A percentile compares a stretch with the other conserved stretches of the same genome.
Conservation (phyloP, 2,888 invertebrate species). For the Elgonia sp. region DNA sequence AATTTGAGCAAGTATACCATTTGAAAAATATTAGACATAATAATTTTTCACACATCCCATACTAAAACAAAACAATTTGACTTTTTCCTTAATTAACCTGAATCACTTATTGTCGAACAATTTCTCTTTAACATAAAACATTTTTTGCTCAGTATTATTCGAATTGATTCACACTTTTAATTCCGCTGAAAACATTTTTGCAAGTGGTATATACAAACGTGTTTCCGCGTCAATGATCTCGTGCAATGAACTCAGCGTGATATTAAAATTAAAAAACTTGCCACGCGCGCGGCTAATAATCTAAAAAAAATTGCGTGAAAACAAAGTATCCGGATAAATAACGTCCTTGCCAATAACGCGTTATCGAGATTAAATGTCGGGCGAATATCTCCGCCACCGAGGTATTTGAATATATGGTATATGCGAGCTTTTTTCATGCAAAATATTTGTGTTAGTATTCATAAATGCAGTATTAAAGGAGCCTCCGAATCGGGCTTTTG, state of each 20-base stretch:
- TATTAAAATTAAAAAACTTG: constrained; percentile 58
- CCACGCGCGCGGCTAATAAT: constrained; percentile 40
- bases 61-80: too few species aligned
- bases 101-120: not conserved
- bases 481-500: not conserved
- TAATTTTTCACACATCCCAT: too few species aligned
- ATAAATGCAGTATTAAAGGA: constrained; percentile 41
- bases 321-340: constrained; percentile 45
- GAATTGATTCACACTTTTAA: not conserved
- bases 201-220: not conserved
- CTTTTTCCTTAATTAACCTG: too few species aligned
- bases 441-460: constrained; percentile 46
- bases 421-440: constrained; percentile 29
- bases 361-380: constrained; percentile 38
- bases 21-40: too few species aligned
- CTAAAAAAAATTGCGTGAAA: constrained; percentile 40
- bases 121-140: not conserved
- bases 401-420: constrained; percentile 43
- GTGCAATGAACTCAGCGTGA: constrained; percentile 15
- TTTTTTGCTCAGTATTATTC: not conserved
- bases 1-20: too few species aligned
- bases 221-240: not conserved
- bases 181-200: not conserved
- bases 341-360: constrained; percentile 49
- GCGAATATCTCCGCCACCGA: constrained; percentile 11